Base-by-base conservation (phyloP, 2,888 invertebrate genomes). In the Pherbina coryleti region DNA sequence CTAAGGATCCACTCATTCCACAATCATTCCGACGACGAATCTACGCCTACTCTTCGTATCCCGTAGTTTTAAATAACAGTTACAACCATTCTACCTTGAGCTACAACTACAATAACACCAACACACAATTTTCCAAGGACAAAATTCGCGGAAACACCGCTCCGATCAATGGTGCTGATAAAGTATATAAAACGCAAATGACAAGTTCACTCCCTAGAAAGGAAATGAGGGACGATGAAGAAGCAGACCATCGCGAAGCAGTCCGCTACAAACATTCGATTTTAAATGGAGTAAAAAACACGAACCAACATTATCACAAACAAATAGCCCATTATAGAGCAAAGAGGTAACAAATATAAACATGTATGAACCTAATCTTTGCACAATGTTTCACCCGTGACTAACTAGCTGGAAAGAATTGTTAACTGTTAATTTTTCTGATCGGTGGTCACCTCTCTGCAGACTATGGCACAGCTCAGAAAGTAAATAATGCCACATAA, bases 31-130 rank as follows among this genome's bases (percentile, higher is more conserved):
- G 84, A 60, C 84, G 91, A 83, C 89, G 92, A 83, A 89, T 94
- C 80, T 94, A 93, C 86, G 93, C 93, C 60, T 94, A 93, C 86
- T 91, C 93, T 44, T 94, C 93, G 86, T 91, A 91, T 83, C 94
- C 94, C 3, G 85, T 88, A 79, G 86, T 90, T 71, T 84, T 88
- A 76, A 82, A 83, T 78, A 82, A 79, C 79, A 84, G 83, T 51
- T 82, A 83, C 78, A 78, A 74, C 67, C 78, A 64, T 31, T 9
- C 28, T 19, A 9, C 22, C 22, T 2, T 28, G 25, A 69, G 22
- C 51, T 22, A 34, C 31, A 37, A 34, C n/a, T 72, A 55, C 72
- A 53, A 79, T 69, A 78, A 73, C 62, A 77, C 57, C 19, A 66
- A 69, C 44, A 14, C 71, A 19, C 17, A 31, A 22, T 71, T 70